phyloP scores from a whole-genome alignment of 2,113 vertebrate genomes.

The Stegastes partitus region DNA sequence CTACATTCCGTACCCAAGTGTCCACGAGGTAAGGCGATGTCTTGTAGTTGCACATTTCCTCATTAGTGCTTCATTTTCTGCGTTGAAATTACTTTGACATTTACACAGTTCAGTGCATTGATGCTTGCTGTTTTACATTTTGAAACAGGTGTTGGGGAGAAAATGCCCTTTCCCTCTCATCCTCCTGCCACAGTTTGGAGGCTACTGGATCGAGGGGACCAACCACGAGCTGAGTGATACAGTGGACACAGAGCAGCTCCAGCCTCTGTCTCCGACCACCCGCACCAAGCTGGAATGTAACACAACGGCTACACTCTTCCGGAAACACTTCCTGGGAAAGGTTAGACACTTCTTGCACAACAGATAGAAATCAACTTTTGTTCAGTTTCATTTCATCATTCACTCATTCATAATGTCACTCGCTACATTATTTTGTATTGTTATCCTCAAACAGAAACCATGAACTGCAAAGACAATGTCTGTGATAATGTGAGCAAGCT shows the following conservation, averaged over 20 bases:
- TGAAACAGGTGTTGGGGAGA: conserved; percentile 89
- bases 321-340: conserved; percentile 97
- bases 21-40: conserved; percentile 90
- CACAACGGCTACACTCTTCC: conserved; percentile 90
- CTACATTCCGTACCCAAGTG: conserved; percentile 98
- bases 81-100: not conserved
- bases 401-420: not conserved
- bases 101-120: not conserved
- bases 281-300: conserved; percentile 93
- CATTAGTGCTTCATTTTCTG: not conserved
- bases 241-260: conserved; percentile 77
- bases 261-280: conserved; percentile 81
- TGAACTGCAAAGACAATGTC: not conserved
- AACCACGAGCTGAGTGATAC: conserved; percentile 89
- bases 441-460: not conserved
- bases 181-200: conserved; percentile 97
- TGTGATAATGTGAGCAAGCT: no score
- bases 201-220: conserved; percentile 98
- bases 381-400: not conserved
- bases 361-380: not conserved
- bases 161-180: conserved; percentile 95
- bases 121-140: not conserved
- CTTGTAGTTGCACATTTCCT: conserved; percentile 1
- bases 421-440: not conserved
- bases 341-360: conserved; percentile 77